Base-by-base conservation (phyloP, 2,888 invertebrate genomes). In the Alsophila aescularia region DNA sequence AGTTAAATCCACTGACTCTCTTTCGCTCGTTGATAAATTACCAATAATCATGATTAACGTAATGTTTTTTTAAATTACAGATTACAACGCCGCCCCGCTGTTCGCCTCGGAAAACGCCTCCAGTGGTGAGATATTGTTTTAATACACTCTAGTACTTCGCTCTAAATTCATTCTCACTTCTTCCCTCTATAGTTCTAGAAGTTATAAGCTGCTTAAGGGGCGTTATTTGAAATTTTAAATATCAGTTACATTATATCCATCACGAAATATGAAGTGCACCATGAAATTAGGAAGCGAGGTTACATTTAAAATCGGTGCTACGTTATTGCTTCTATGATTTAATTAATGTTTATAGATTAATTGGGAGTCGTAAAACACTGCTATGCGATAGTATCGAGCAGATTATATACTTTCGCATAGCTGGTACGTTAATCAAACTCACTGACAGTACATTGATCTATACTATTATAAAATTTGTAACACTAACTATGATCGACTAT, bases 81-180 rank as follows among this genome's bases (percentile, higher is more conserved):
- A 91, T 85, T 91, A 91, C 77, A 91, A 91, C 91, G 91, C 91
- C 85, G 86, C 90, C 89, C 91, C 91, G 87, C 90, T 91, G 88
- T 91, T 91, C 86, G 90, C 90, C 85, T 90, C 92, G 70, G 92
- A 91, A 84, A 92, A 91, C 92, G 91, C 91, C 87, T 91, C 90
- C 87, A 92, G 91, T 90, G 91, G 91, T 91, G 76, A 83, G 90
- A n/a, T 70, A 36, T 62, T 29, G 53, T 61, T 40, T 31, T n/a
- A 2, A 6, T 14, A 24, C 27, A 8, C 21, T 24, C n/a, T 6
- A 14, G 0, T 58, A 65, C 56, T 58, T 58, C 52, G 35, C 39
- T 36, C 10, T 12, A 53, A 62, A 35, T 50, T 58, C 47, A 55
- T 52, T 6, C 37, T 39, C 2, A 3, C 3, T 31, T 29, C 14